These are phyloP conservation scores for Pedetes capensis DNA, from an alignment of 2,113 vertebrate species.

Conservation along the genomic window DNA sequence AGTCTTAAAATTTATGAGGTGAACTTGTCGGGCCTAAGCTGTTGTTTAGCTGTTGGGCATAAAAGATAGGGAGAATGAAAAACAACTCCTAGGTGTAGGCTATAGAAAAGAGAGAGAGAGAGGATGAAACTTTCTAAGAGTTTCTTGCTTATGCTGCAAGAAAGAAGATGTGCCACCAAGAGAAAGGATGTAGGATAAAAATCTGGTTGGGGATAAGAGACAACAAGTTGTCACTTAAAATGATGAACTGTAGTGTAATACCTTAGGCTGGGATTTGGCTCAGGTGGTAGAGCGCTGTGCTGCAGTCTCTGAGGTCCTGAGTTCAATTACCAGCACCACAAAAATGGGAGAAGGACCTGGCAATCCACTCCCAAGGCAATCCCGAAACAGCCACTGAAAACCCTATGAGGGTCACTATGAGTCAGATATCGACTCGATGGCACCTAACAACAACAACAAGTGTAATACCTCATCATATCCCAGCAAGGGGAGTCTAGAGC, in stretches of 20 bases:
- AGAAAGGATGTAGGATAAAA: neutral
- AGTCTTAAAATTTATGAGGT: neutral
- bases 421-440: too few species aligned
- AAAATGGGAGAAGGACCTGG: too few species aligned
- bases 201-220: neutral
- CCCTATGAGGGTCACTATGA: too few species aligned
- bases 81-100: neutral
- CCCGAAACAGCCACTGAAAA: too few species aligned
- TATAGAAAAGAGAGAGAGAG: neutral
- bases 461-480: too few species aligned
- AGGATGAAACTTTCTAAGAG: neutral
- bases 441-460: too few species aligned
- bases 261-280: too few species aligned
- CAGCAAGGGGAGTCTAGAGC: neutral
- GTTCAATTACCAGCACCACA: too few species aligned
- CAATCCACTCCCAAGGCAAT: too few species aligned
- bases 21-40: neutral
- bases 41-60: neutral
- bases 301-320: too few species aligned
- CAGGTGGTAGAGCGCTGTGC: too few species aligned
- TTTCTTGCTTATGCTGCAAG: neutral
- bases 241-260: accelerated
- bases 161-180: neutral
- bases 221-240: neutral
- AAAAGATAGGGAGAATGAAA: neutral